Percentiles rank a stretch among this genome's conserved stretches.
phyloP scores from a whole-genome alignment of 2,113 vertebrate species.

The Sminthopsis crassicaudata region DNA sequence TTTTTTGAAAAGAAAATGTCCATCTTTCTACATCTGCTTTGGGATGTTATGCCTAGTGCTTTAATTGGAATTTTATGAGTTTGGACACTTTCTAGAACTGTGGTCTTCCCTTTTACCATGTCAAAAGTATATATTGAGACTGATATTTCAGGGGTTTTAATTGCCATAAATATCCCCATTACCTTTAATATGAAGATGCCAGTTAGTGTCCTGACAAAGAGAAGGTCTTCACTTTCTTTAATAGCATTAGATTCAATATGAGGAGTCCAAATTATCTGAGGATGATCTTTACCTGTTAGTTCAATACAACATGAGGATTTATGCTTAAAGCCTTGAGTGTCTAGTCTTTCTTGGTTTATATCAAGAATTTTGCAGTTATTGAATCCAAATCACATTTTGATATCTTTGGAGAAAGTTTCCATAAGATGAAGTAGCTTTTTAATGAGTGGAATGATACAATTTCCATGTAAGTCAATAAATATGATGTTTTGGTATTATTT shows the following conservation, averaged over 20 bases:
- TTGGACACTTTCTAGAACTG: background rate
- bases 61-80: background rate
- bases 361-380: background rate
- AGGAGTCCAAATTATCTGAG: background rate
- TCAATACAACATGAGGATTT: background rate
- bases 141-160: background rate
- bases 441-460: background rate
- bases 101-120: background rate
- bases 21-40: background rate
- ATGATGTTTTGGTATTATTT: background rate
- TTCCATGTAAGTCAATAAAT: background rate
- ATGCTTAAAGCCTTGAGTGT: background rate
- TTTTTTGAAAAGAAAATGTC: background rate
- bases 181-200: background rate
- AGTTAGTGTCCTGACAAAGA: background rate
- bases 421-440: background rate
- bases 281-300: background rate
- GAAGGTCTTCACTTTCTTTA: background rate
- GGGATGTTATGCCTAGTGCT: background rate
- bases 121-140: background rate
- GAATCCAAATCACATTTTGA: background rate
- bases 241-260: background rate
- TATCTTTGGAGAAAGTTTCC: background rate
- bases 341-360: background rate
- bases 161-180: background rate